A percentile compares a stretch with the other conserved stretches of the same genome.
These are phyloP conservation scores for Epizoanthus fatuus DNA, from an alignment of 92 coral and sea anemone species.

Conservation along the genomic window DNA sequence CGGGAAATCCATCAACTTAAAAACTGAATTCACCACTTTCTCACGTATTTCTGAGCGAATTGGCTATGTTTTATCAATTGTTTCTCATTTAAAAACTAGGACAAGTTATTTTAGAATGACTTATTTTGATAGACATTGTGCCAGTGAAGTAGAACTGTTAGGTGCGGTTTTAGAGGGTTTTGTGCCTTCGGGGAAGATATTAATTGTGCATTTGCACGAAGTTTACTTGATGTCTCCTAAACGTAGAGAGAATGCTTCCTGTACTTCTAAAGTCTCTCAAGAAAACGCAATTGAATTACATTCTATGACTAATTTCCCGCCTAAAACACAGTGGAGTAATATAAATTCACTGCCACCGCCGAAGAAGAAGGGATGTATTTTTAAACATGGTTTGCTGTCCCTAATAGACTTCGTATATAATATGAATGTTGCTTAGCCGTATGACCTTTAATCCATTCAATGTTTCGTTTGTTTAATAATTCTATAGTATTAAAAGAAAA, in stretches of 20 bases:
- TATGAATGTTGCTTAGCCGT: background rate
- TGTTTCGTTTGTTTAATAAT: conserved; percentile 21
- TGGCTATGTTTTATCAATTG: background rate
- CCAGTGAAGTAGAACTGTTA: conserved; percentile 17
- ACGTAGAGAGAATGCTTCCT: background rate
- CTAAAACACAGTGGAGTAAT: background rate
- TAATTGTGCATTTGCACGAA: conserved; percentile 36
- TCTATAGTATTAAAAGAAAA: conserved; percentile 3
- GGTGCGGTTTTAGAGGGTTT: conserved; percentile 38
- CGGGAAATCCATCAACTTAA: conserved; percentile 24
- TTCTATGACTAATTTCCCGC: background rate
- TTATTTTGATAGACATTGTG: conserved; percentile 5
- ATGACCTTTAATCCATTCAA: conserved; percentile 5
- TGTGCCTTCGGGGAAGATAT: conserved; percentile 40
- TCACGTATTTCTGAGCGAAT: background rate
- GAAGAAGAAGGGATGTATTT: conserved; percentile 24
- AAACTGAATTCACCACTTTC: conserved; percentile 6
- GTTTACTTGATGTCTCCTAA: background rate
- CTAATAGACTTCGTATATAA: conserved; percentile 3
- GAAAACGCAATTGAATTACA: background rate
- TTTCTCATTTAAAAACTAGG: background rate
- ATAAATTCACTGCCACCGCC: background rate
- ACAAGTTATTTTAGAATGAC: conserved; percentile 10
- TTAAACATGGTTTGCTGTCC: conserved; percentile 25
- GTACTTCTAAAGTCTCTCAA: background rate